Evolutionary conservation across 2,113 vertebrate genomes (phyloP), one percentile per base, ranked within the genome.

Genomic region (Notechis scutatus): DNA sequence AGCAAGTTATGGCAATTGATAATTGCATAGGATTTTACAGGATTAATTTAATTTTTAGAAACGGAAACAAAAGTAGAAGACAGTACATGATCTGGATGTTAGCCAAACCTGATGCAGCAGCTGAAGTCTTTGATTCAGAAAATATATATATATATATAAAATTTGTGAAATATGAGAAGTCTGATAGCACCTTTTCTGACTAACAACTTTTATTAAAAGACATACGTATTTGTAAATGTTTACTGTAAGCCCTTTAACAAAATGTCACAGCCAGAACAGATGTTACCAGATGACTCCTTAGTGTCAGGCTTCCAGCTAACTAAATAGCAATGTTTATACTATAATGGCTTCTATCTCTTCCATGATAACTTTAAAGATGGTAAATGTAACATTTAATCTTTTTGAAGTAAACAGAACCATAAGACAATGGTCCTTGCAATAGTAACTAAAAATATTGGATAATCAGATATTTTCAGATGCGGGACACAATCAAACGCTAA

Each of bases 1-100:
- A 92, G 29, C 21, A 64, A 91, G 92, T 56, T 92, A 88, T 3
- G 89, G 85, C 34, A 86, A 0, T 92, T 90, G 91, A 90, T 90
- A 89, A 85, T 90, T 93, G 54, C 9, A 88, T 42, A 90, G 47
- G 20, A 64, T 7, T 85, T 87, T 29, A 54, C 89, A 64, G 89
- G 59, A 24, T 21, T 93, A 61, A 39, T 2, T 18, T 86, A 93
- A 91, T 91, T 34, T 5, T 55, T 39, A 56, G 42, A 9, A 90
- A 42, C 74, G 90, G 87, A 0, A 59, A 55, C 18, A 69, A 94
- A 94, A 87, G 34, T 20, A 47, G 81, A 26, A 89, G 85, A 92
- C 10, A 42, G 2, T 81, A 81, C 18, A 42, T 81, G 7, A 81
- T 21, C 18, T 81, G 74, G 15, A 7, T 42, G 42, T 81, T 81